These are phyloP conservation scores for Heliangelus exortis DNA, from an alignment of 2,797 vertebrate species.

Conservation along the genomic window DNA sequence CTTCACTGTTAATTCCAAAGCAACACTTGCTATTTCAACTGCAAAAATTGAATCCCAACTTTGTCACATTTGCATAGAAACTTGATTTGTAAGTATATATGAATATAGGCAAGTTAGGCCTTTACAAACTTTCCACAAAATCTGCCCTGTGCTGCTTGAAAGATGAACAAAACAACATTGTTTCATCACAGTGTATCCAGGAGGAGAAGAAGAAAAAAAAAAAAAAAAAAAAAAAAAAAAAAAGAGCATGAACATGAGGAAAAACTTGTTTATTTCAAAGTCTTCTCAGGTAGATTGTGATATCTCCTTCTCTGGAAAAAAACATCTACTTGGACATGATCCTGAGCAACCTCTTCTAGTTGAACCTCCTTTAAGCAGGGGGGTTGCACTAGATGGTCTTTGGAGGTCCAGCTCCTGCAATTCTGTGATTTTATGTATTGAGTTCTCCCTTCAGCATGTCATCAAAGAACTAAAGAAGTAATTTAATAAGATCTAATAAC, in stretches of 20 bases:
- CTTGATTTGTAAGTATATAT: background rate
- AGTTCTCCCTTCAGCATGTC: background rate
- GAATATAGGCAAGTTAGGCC: background rate
- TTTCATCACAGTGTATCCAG: background rate
- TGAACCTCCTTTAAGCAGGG: no score
- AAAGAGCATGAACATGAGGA: no score
- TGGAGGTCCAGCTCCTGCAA: no score
- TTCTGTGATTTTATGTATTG: background rate
- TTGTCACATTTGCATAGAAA: background rate
- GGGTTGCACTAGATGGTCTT: no score
- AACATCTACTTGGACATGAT: no score
- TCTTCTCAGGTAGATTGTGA: no score
- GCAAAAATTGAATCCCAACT: background rate
- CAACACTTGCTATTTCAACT: background rate
- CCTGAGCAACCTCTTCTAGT: no score
- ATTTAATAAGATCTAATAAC: background rate
- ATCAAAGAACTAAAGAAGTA: background rate
- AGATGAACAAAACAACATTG: background rate
- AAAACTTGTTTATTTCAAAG: no score
- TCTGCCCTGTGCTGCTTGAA: background rate
- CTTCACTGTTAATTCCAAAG: background rate
- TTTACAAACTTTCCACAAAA: background rate
- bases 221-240: background rate
- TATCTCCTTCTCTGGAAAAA: no score
- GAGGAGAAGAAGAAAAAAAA: background rate